phyloP scores from a whole-genome alignment of 2,888 invertebrate genomes.

The Sepiola atlantica region DNA sequence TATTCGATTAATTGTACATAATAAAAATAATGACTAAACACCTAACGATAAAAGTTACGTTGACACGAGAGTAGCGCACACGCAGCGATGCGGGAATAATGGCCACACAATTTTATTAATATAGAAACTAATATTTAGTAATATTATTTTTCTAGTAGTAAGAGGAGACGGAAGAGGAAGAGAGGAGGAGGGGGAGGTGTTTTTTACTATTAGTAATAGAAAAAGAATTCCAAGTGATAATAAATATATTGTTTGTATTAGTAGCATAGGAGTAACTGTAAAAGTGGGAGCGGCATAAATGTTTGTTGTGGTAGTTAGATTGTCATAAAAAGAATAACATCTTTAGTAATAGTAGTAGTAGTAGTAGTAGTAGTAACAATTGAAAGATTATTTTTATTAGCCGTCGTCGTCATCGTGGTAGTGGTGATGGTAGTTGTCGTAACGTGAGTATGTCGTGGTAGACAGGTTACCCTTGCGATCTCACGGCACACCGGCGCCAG shows the following conservation, averaged over 20 bases:
- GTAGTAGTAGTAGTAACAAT: background rate
- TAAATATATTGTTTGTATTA: background rate
- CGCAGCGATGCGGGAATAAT: too few relatives aligned
- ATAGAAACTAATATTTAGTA: too few relatives aligned
- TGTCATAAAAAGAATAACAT: background rate
- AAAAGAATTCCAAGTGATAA: background rate
- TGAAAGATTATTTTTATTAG: background rate
- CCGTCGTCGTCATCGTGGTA: background rate
- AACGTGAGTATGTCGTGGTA: background rate
- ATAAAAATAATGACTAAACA: too few relatives aligned
- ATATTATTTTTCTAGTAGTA: too few relatives aligned
- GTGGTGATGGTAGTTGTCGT: background rate
- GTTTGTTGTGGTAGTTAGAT: background rate
- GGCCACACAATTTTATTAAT: too few relatives aligned
- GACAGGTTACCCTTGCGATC: background rate
- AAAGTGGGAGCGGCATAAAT: background rate
- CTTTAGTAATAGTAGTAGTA: background rate
- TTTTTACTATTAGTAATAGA: too few relatives aligned
- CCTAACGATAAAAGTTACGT: too few relatives aligned
- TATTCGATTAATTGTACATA: too few relatives aligned
- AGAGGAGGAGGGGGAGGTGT: too few relatives aligned
- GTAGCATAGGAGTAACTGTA: background rate
- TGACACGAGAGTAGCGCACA: too few relatives aligned
- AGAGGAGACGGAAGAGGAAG: too few relatives aligned
- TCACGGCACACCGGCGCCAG: slow-evolving; percentile 32